Percentiles rank a stretch among this genome's conserved stretches.
Conservation (phyloP, 2,888 invertebrate species). For the Exocentrus adspersus region DNA sequence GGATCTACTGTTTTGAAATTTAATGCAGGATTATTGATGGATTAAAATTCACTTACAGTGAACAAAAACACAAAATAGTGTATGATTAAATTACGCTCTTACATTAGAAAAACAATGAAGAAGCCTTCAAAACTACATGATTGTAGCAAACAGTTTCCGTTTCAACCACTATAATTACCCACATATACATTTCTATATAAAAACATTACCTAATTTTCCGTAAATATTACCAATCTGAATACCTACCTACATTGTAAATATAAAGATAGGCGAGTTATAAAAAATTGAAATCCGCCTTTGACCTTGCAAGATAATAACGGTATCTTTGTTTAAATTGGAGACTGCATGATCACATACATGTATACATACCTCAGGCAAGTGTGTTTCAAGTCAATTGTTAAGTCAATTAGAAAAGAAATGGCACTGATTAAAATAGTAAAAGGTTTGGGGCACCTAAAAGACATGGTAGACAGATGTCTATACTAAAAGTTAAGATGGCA, state of each 20-base stretch:
- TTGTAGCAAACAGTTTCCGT: neutral
- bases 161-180: too few relatives aligned
- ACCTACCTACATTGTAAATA: too few relatives aligned
- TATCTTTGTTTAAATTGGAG: neutral
- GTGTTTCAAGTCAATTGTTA: neutral
- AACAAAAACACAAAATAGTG: too few relatives aligned
- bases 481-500: too few relatives aligned
- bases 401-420: neutral
- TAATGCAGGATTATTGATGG: too few relatives aligned
- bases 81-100: too few relatives aligned
- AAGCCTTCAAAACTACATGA: neutral
- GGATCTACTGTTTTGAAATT: too few relatives aligned
- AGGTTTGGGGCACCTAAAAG: too few relatives aligned
- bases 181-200: neutral
- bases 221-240: constrained; percentile 4
- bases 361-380: neutral
- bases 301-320: neutral
- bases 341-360: neutral
- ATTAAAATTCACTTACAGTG: too few relatives aligned
- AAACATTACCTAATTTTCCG: neutral
- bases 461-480: too few relatives aligned
- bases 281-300: neutral
- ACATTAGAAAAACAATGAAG: neutral
- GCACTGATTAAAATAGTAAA: too few relatives aligned
- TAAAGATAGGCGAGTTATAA: neutral